These are phyloP conservation scores for Steinernema carpocapsae DNA, from an alignment of 2,888 invertebrate genomes.

Conservation along the genomic window DNA sequence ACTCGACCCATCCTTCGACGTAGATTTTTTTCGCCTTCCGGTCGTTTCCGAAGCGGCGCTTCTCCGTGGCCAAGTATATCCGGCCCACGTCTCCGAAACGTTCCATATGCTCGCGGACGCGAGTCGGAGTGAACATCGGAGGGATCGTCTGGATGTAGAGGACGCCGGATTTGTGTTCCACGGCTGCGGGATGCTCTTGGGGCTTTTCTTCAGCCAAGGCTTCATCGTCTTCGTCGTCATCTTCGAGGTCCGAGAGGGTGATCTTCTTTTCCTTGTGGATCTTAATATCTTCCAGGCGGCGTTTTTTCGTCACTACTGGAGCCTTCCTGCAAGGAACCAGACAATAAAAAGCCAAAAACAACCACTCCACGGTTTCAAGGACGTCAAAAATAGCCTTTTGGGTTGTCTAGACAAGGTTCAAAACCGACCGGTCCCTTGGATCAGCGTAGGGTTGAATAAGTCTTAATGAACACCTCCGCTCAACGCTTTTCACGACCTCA, in stretches of 20 bases:
- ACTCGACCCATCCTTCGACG: conserved; percentile 67
- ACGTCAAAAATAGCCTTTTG: too few species aligned
- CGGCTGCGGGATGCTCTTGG: conserved; percentile 16
- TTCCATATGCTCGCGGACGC: conserved; percentile 57
- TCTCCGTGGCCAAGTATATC: conserved; percentile 47
- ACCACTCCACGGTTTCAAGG: too few species aligned
- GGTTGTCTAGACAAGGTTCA: too few species aligned
- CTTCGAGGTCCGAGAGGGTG: conserved; percentile 38
- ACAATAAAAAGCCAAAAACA: neutral
- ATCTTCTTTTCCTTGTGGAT: conserved; percentile 38
- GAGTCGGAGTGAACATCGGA: conserved; percentile 56
- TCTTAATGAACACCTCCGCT: too few species aligned
- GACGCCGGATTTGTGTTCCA: conserved; percentile 52
- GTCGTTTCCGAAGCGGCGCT: conserved; percentile 11
- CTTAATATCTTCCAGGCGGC: conserved; percentile 37
- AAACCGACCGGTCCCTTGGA: too few species aligned
- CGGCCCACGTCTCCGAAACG: conserved; percentile 59
- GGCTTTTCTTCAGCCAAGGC: neutral
- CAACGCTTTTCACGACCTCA: too few species aligned
- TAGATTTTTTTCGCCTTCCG: conserved; percentile 49
- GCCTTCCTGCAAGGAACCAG: neutral
- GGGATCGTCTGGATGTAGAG: conserved; percentile 64
- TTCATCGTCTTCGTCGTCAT: conserved; percentile 37
- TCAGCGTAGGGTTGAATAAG: too few species aligned
- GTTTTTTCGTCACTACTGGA: conserved; percentile 36